Evolutionary conservation across 2,888 invertebrate species (phyloP), one percentile per base, ranked within the genome.

Genomic region (Lissonota sp.): DNA sequence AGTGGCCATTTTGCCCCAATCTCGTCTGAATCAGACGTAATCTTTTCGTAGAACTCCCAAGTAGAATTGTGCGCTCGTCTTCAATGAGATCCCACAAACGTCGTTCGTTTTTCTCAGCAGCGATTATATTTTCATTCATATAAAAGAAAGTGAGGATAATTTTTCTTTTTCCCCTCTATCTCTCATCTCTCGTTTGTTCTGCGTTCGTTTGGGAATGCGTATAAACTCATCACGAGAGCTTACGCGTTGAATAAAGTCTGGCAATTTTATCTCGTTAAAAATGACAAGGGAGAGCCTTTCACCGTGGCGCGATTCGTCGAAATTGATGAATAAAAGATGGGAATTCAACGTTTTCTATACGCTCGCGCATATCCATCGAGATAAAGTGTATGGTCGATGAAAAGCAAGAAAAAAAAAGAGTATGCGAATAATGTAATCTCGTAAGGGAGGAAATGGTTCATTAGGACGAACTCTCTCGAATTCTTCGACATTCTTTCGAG

Each of bases 271-370:
- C 78, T 78, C 78, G 78, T 78, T 75, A 75, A 79, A 70, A 78
- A 71, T 39, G 10, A 58, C 62, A 53, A 75, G 55, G 55, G 46
- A 66, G 75, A 49, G 16, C 39, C 39, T 63, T 53, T 26, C 63
- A 55, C 63, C 26, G 58, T 42, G 37, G 10, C 67, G 69, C 26
- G 49, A 74, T 67, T 79, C 78, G 51, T 71, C 71, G 66, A 55
- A 79, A 53, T 67, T 4, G n/a, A 79, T 82, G 78, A 82, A 82
- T 82, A 82, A 82, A 82, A 82, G 74, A 82, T 82, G 42, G 12
- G 46, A 14, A 46, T 42, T 67, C 60, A 12, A 40, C 58, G 58
- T 66, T 66, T 60, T 60, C 46, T 51, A 51, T 57, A 57, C 26
- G 8, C 8, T n/a, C 8, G 12, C 7, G 5, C 5, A n/a, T 51